Evolutionary conservation across 2,113 vertebrate genomes (phyloP).

Genomic region (Myanophis thanlyinensis): DNA sequence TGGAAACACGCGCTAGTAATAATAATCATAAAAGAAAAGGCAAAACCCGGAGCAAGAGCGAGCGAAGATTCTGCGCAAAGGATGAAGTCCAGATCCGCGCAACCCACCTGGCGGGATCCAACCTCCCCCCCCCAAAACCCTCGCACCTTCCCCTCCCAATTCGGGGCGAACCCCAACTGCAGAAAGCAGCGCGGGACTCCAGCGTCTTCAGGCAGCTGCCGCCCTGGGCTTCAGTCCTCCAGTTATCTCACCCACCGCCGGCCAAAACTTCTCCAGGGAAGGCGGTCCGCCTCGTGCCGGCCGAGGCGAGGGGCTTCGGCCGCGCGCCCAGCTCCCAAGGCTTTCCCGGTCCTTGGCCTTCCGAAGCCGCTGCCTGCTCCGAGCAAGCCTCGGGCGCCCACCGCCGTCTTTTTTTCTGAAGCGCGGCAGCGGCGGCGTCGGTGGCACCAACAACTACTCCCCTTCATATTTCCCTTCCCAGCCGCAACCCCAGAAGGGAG

Average conservation of each 20-base stretch:
- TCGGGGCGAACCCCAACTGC: not conserved
- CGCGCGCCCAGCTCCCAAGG: not conserved
- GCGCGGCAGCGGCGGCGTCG: not conserved
- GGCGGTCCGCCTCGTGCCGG: constrained; percentile 37
- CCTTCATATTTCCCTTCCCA: constrained; percentile 69
- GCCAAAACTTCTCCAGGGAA: not conserved
- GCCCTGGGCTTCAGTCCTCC: not conserved
- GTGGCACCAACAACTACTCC: constrained; percentile 25
- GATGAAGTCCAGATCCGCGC: not conserved
- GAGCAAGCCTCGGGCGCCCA: not conserved
- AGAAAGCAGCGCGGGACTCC: not conserved
- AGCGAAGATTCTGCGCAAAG: not conserved
- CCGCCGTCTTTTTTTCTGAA: not conserved
- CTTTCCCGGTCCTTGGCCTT: not conserved
- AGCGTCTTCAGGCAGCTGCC: not conserved
- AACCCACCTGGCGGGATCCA: not conserved
- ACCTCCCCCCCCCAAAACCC: not conserved
- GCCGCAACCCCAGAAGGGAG: constrained; percentile 36
- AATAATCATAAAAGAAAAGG: not conserved
- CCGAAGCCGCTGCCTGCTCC: not conserved
- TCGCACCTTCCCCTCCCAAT: not conserved
- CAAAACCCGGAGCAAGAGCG: not conserved
- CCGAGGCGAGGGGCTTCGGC: not conserved
- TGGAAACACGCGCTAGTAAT: not conserved
- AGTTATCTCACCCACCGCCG: not conserved